phyloP scores from a whole-genome alignment of 2,888 invertebrate species.

The Poecilus cupreus region DNA sequence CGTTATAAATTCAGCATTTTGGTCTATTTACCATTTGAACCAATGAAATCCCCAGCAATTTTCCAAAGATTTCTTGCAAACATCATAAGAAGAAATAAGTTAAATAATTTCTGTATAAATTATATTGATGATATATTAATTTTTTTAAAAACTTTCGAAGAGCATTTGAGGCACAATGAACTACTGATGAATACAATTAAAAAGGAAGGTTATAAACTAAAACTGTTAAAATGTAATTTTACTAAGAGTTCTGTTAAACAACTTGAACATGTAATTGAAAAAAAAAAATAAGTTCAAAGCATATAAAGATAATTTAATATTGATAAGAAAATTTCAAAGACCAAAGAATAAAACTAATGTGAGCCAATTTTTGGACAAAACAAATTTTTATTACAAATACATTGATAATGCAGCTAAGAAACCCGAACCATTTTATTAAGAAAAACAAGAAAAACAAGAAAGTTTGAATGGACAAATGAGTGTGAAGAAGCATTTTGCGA shows the following conservation, averaged over 20 bases:
- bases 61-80: constrained; percentile 30
- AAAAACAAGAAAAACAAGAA: too few species aligned
- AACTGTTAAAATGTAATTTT: neutral
- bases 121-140: constrained; percentile 60
- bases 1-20: too few species aligned
- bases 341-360: constrained; percentile 53
- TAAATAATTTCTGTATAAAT: constrained; percentile 5
- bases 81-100: neutral
- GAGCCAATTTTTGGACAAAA: constrained; percentile 33
- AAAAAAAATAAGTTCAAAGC: neutral
- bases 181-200: neutral
- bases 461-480: too few species aligned
- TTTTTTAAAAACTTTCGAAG: constrained; percentile 60
- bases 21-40: too few species aligned
- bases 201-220: neutral
- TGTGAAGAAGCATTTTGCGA: too few species aligned
- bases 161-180: constrained; percentile 54
- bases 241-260: too few species aligned
- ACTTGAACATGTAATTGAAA: neutral
- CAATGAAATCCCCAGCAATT: constrained; percentile 51
- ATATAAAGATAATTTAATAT: constrained; percentile 49
- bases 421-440: too few species aligned
- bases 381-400: too few species aligned
- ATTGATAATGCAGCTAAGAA: too few species aligned
- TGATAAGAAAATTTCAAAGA: constrained; percentile 57